Conservation (phyloP, 2,888 invertebrate genomes). For the Ornithoptera priamus region DNA sequence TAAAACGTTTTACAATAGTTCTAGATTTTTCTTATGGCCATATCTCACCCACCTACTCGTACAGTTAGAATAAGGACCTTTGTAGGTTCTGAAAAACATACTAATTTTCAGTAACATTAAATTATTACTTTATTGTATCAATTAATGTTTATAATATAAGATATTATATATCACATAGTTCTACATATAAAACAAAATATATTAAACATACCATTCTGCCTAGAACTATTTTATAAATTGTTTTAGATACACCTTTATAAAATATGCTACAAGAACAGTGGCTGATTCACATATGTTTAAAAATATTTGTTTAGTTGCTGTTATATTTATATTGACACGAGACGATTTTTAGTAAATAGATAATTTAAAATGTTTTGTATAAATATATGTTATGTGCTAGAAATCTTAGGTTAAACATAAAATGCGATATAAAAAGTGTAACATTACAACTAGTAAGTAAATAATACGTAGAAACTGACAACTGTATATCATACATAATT, state of each 20-base stretch:
- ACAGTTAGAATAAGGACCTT: background rate
- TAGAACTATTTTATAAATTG: constrained; percentile 26
- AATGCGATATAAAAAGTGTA: constrained; percentile 7
- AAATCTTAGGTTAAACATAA: constrained; percentile 2
- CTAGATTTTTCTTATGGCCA: background rate
- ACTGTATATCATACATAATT: constrained; percentile 6
- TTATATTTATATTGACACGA: background rate
- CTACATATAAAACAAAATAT: background rate
- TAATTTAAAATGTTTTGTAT: constrained; percentile 6
- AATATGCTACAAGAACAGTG: constrained; percentile 13
- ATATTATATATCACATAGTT: background rate
- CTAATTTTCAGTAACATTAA: too few species aligned
- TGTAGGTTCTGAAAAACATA: too few species aligned
- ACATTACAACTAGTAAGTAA: constrained; percentile 8
- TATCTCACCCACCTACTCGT: background rate
- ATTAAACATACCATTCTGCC: background rate
- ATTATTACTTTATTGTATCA: too few species aligned
- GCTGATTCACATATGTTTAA: constrained; percentile 8
- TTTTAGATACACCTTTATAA: constrained; percentile 30
- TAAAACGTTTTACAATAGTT: constrained; percentile 21
- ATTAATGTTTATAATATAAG: too few species aligned
- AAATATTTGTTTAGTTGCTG: constrained; percentile 2
- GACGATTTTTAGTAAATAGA: background rate
- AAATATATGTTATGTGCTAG: constrained; percentile 17
- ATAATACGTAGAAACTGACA: constrained; percentile 1